Conservation (phyloP, 2,113 vertebrate genomes). For the Salminus brasiliensis region DNA sequence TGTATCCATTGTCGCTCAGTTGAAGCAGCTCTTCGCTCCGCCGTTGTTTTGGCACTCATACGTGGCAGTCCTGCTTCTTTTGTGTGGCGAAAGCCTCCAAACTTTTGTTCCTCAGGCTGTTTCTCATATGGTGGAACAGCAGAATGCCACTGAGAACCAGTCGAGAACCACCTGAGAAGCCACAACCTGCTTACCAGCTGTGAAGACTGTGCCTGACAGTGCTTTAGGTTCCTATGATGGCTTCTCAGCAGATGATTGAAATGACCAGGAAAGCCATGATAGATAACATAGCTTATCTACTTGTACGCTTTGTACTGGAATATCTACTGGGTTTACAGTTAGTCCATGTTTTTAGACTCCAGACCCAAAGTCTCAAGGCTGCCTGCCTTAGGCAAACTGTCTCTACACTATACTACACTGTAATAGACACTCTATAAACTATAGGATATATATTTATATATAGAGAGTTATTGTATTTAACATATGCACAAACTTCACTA, state of each 20-base stretch:
- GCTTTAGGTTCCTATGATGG: background rate
- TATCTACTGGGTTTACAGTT: background rate
- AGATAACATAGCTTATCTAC: background rate
- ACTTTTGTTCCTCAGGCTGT: conserved; percentile 16
- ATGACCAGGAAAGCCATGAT: background rate
- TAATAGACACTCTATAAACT: no score
- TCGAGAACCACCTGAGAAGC: background rate
- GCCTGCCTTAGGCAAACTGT: no score
- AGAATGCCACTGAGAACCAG: background rate
- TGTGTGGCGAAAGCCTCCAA: conserved; percentile 13
- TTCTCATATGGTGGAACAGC: background rate
- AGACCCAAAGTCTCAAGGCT: no score
- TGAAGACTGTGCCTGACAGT: background rate
- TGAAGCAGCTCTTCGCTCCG: background rate
- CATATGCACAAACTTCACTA: no score
- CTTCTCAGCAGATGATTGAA: background rate
- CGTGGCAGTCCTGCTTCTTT: conserved; percentile 66
- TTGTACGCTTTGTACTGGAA: conserved; percentile 1
- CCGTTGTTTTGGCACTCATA: conserved; percentile 49
- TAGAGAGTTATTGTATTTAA: no score
- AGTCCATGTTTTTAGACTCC: background rate
- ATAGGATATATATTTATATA: no score
- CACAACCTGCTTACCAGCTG: background rate
- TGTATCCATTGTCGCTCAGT: no score
- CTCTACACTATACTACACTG: no score